Evolutionary conservation across 2,888 invertebrate genomes (phyloP).

Genomic region (Drosophila atripex): DNA sequence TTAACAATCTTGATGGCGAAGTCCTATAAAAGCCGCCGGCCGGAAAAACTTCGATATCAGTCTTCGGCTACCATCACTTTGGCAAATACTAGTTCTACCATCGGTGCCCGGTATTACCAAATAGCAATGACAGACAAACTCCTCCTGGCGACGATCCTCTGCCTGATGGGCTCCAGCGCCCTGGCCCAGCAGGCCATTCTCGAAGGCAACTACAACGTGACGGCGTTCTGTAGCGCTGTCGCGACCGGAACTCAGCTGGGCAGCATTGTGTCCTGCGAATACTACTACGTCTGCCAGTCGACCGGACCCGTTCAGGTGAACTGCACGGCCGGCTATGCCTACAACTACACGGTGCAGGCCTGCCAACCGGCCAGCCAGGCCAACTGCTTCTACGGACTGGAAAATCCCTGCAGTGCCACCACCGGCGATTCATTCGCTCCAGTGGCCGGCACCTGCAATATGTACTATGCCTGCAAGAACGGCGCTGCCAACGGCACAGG

Average conservation of each 20-base stretch:
- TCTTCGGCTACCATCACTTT: constrained; percentile 41
- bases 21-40: constrained; percentile 40
- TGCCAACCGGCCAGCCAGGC: constrained; percentile 42
- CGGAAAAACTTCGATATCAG: constrained; percentile 33
- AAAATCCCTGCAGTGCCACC: constrained; percentile 34
- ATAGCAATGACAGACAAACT: constrained; percentile 49
- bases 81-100: constrained; percentile 20
- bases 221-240: constrained; percentile 48
- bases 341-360: constrained; percentile 9
- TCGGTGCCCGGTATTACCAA: constrained; percentile 11
- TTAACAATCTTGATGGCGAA: constrained; percentile 42
- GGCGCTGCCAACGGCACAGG: neutral
- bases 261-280: constrained; percentile 52
- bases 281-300: constrained; percentile 48
- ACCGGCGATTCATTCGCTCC: constrained; percentile 43
- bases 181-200: constrained; percentile 20
- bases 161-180: constrained; percentile 41
- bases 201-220: constrained; percentile 67
- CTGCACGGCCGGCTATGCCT: constrained; percentile 41
- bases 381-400: constrained; percentile 51
- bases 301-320: constrained; percentile 36
- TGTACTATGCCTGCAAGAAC: constrained; percentile 35
- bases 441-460: constrained; percentile 24
- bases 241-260: constrained; percentile 48
- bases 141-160: constrained; percentile 50